These are phyloP conservation scores for Sphenodon punctatus DNA, from an alignment of 2,797 vertebrate species.

Conservation along the genomic window DNA sequence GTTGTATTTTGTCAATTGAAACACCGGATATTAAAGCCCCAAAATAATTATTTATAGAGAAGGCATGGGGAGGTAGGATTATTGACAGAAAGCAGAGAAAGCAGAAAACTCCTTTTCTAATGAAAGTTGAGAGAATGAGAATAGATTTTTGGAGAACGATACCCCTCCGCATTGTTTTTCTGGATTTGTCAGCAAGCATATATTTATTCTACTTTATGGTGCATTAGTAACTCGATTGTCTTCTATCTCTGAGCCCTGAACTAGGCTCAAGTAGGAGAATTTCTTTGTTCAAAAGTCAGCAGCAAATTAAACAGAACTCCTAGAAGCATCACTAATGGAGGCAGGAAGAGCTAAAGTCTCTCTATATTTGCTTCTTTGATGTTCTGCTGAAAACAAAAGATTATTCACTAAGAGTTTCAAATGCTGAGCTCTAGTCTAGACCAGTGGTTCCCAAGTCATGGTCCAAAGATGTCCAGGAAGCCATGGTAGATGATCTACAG, in stretches of 20 bases:
- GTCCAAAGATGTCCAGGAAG: no score
- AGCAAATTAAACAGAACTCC: not conserved
- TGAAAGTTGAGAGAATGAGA: constrained; percentile 34
- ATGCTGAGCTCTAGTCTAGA: no score
- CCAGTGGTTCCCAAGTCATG: no score
- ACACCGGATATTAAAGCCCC: constrained; percentile 15
- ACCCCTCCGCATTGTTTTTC: constrained; percentile 32
- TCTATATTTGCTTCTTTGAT: not conserved
- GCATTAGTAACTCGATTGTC: constrained; percentile 44
- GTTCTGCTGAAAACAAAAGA: rapidly evolving
- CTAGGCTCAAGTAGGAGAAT: constrained; percentile 24
- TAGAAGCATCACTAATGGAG: not conserved
- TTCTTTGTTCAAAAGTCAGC: constrained; percentile 57
- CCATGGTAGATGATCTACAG: no score
- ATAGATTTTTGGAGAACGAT: constrained; percentile 6
- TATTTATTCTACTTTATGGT: constrained; percentile 40
- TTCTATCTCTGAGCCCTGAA: constrained; percentile 26
- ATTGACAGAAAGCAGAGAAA: not conserved
- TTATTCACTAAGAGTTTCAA: no score
- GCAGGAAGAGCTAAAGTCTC: not conserved
- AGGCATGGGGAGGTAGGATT: not conserved
- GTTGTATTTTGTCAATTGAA: not conserved
- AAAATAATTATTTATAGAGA: not conserved
- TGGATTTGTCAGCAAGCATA: constrained; percentile 37
- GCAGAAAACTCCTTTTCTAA: not conserved